These are phyloP conservation scores for Pelochelys cantorii DNA, from an alignment of 2,797 vertebrate species.

Conservation along the genomic window DNA sequence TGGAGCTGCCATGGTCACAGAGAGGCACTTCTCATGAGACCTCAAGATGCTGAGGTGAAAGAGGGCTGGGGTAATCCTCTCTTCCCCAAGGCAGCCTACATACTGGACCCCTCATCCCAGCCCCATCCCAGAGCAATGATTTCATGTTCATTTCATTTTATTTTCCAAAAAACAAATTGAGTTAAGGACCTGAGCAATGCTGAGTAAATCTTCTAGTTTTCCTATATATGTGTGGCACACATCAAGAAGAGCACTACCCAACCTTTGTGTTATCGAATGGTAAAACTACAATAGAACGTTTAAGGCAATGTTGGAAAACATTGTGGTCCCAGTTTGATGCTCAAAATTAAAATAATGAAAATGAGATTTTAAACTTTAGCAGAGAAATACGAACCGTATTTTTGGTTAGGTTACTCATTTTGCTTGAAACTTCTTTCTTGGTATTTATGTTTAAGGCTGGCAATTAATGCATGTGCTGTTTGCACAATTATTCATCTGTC, in stretches of 20 bases:
- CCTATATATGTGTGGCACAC: accelerated
- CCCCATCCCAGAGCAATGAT: too few species aligned
- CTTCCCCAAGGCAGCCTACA: too few species aligned
- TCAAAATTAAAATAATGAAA: not conserved
- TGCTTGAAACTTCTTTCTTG: not conserved
- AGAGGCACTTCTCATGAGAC: too few species aligned
- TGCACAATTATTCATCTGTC: not conserved
- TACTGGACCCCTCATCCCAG: too few species aligned
- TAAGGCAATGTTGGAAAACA: not conserved
- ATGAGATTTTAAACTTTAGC: not conserved
- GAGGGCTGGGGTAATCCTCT: too few species aligned
- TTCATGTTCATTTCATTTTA: too few species aligned
- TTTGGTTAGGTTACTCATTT: not conserved
- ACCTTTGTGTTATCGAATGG: not conserved
- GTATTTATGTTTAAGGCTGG: not conserved
- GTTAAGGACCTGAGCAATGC: too few species aligned
- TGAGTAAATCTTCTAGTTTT: not conserved
- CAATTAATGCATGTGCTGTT: not conserved
- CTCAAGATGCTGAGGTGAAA: too few species aligned
- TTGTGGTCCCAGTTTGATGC: not conserved
- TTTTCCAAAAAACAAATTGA: too few species aligned
- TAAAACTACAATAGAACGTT: not conserved
- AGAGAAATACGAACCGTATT: not conserved
- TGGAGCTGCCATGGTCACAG: too few species aligned
- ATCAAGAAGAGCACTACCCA: accelerated